Conservation (phyloP, 2,113 vertebrate genomes). For the Elaphurus davidianus region DNA sequence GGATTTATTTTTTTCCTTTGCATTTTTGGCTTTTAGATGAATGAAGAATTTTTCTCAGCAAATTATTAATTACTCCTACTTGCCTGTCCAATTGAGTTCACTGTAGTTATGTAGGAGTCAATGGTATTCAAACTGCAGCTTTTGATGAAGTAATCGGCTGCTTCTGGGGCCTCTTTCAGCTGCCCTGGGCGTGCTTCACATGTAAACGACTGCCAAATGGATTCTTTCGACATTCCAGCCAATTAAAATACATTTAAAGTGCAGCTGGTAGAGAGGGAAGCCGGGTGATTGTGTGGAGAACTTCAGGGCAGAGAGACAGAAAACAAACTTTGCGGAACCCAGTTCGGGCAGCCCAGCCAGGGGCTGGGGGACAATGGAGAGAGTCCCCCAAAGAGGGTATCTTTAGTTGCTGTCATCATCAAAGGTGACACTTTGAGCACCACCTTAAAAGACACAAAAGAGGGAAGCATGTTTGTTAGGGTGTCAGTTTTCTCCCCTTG, state of each 20-base stretch:
- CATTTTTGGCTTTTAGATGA: conserved; percentile 57
- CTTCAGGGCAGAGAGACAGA: conserved; percentile 76
- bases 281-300: conserved; percentile 69
- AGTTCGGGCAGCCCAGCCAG: background rate
- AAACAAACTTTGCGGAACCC: conserved; percentile 70
- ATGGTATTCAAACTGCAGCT: conserved; percentile 78
- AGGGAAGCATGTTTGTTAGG: conserved; percentile 78
- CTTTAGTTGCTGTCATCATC: conserved; percentile 67
- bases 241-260: conserved; percentile 88
- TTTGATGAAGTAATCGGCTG: conserved; percentile 86
- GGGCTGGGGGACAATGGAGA: conserved; percentile 53
- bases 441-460: conserved; percentile 81
- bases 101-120: conserved; percentile 79
- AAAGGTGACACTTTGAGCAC: conserved; percentile 81
- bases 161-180: conserved; percentile 86
- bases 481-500: conserved; percentile 84
- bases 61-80: conserved; percentile 79
- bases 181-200: conserved; percentile 89
- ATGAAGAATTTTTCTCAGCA: conserved; percentile 73
- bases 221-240: conserved; percentile 88
- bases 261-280: conserved; percentile 82
- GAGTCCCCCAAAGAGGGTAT: conserved; percentile 59
- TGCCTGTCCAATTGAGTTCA: conserved; percentile 71
- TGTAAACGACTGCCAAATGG: conserved; percentile 90
- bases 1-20: conserved; percentile 21